Evolutionary conservation across 53 echinoderm and acorn worm genomes (phyloP), one percentile per base, ranked within the genome.

Genomic region (Stichopus horrens): DNA sequence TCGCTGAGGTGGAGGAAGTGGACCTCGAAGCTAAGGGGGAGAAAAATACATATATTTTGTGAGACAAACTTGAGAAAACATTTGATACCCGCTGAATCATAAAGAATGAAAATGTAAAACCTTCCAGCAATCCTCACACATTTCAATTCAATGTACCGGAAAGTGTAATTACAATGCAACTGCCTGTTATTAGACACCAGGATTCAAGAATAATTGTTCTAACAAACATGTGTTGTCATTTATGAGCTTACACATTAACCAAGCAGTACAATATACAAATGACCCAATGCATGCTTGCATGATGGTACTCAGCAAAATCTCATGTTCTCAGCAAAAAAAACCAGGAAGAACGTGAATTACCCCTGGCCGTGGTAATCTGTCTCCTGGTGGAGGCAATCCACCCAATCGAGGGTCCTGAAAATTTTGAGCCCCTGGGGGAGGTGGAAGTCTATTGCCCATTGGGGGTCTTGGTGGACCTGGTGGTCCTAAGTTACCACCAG

Each of bases 401-500:
- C 87, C 19, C 87, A 87, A 55, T 9, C 75, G 54, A 16, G 87
- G 87, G 73, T 87, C 87, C 71, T 55, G 81, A 58, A 85, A 85
- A 52, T 85, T 85, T 85, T 63, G 85, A 23, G 65, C 10, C 5
- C 85, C 67, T 20, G 85, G 85, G 20, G 85, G 85, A 6, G 66
- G 85, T 10, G 67, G 85, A 51, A 52, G 53, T 5, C 87, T 5
- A 9, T 74, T 74, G 55, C 52, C 74, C 52, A 14, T 53, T 7
- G 54, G 74, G 52, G 87, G 87, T 52, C 83, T 76, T 55, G 65
- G 85, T 88, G 92, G 92, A 80, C 91, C 93, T 59, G 95, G 96
- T 54, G 92, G 94, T 7, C 96, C 96, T 73, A 87, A 86, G 66
- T 92, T 94, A 82, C 90, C 90, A 82, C 90, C 90, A 52, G 90